These are phyloP conservation scores for Pristionchus arcanus DNA, from an alignment of 2,888 invertebrate genomes.

Conservation along the genomic window DNA sequence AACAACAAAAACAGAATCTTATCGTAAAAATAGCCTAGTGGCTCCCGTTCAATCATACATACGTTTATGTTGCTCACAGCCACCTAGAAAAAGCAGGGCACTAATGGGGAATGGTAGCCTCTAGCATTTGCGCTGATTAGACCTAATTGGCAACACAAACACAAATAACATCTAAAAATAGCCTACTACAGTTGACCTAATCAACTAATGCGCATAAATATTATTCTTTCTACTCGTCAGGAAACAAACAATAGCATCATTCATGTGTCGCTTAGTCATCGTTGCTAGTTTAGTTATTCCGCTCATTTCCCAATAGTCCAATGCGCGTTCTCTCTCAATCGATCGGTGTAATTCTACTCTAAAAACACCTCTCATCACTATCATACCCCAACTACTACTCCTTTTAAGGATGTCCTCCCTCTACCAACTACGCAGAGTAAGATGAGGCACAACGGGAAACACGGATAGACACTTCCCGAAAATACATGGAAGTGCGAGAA, in stretches of 20 bases:
- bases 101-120: background rate
- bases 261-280: background rate
- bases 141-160: background rate
- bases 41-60: no score
- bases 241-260: slow-evolving; percentile 23
- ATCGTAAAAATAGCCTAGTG: background rate
- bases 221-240: background rate
- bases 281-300: background rate
- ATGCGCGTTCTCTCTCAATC: background rate
- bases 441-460: background rate
- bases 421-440: background rate
- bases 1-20: background rate
- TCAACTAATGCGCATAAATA: background rate
- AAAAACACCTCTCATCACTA: background rate
- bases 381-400: background rate
- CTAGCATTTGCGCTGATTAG: no score
- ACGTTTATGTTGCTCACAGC: no score
- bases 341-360: no score
- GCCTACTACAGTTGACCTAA: background rate
- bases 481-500: background rate
- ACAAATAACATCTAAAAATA: background rate
- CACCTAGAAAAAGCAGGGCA: no score
- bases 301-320: background rate
- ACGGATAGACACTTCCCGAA: background rate
- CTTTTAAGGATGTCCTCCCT: background rate